A percentile compares a stretch with the other conserved stretches of the same genome.
These are phyloP conservation scores for Porites rus DNA, from an alignment of 92 coral and sea anemone genomes.

Conservation along the genomic window DNA sequence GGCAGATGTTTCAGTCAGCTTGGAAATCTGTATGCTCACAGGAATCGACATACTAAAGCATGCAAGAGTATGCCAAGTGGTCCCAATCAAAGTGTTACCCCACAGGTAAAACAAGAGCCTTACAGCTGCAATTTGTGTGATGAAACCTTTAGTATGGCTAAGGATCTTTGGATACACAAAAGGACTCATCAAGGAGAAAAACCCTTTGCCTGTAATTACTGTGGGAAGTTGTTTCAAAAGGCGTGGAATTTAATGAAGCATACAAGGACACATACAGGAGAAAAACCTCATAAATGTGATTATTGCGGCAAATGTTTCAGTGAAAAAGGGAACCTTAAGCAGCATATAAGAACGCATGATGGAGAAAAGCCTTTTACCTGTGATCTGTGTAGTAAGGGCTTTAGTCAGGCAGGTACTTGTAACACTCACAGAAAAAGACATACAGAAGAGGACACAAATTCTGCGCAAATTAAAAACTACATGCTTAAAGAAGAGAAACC, in stretches of 20 bases:
- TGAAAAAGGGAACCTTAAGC: background rate
- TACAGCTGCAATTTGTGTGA: background rate
- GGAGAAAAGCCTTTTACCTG: conserved; percentile 35
- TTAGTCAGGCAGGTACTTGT: background rate
- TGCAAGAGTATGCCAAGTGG: too few species aligned
- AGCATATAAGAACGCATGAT: conserved; percentile 36
- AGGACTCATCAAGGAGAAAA: background rate
- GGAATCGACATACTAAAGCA: background rate
- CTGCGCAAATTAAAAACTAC: background rate
- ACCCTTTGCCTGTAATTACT: background rate
- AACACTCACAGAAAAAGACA: conserved; percentile 39
- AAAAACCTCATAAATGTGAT: conserved; percentile 36
- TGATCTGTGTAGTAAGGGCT: conserved; percentile 46
- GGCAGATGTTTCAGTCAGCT: background rate
- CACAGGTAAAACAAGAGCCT: background rate
- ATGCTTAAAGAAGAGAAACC: conserved; percentile 26
- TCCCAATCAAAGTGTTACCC: too few species aligned
- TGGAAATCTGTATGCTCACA: background rate
- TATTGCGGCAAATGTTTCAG: conserved; percentile 42
- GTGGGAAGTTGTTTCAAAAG: background rate
- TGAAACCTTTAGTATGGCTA: background rate
- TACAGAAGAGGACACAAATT: conserved; percentile 16
- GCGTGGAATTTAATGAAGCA: background rate
- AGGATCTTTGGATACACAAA: background rate
- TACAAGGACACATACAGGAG: conserved; percentile 28